Conservation (phyloP, 2,888 invertebrate species). For the Pandemis corylana region DNA sequence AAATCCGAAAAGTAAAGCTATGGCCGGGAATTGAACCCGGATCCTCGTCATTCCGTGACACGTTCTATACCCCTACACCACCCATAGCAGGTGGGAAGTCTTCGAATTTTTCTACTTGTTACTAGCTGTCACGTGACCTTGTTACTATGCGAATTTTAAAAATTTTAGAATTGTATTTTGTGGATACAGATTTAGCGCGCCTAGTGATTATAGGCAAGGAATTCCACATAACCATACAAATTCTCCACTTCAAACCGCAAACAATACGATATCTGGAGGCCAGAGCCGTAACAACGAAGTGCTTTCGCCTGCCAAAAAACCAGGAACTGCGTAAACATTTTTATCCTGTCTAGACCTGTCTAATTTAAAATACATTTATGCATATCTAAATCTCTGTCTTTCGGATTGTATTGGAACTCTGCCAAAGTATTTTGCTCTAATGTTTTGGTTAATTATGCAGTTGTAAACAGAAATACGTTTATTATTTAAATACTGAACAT, state of each 20-base stretch:
- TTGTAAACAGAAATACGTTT: conserved; percentile 28
- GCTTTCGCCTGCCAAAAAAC: conserved; percentile 34
- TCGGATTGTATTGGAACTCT: conserved; percentile 45
- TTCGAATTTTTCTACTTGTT: too few species aligned
- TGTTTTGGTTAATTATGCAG: conserved; percentile 31
- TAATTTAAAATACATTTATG: conserved; percentile 59
- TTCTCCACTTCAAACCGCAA: conserved; percentile 15
- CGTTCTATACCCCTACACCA: too few species aligned
- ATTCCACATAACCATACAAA: conserved; percentile 7
- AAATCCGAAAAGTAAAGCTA: too few species aligned
- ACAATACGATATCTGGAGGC: conserved; percentile 9
- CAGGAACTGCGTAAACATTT: conserved; percentile 30
- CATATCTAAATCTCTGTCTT: conserved; percentile 53
- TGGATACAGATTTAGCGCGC: too few species aligned
- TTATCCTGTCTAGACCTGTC: conserved; percentile 42
- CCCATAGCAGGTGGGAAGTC: too few species aligned
- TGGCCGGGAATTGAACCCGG: too few species aligned
- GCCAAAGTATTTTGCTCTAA: conserved; percentile 24
- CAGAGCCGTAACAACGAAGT: conserved; percentile 23
- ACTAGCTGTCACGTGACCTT: too few species aligned
- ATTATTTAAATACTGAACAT: not conserved
- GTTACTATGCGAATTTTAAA: too few species aligned
- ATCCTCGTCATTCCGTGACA: too few species aligned
- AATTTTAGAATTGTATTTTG: too few species aligned
- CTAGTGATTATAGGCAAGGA: too few species aligned